Percentiles rank a stretch among this genome's conserved stretches.
phyloP scores from a whole-genome alignment of 2,888 invertebrate genomes.

The Pristionchus arcanus region DNA sequence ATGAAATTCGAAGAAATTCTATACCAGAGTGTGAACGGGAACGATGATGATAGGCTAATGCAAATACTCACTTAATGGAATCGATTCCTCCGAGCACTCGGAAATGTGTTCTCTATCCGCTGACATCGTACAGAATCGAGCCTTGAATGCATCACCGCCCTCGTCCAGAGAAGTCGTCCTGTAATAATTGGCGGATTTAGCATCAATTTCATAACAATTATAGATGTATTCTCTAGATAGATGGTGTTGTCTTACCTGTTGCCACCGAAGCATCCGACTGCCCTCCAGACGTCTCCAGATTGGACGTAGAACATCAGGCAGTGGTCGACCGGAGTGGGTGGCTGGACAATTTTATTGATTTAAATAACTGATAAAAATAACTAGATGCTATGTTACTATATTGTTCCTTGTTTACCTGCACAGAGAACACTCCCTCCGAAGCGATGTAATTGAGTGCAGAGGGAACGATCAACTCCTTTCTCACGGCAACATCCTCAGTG shows the following conservation, averaged over 20 bases:
- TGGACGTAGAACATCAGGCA: conserved; percentile 66
- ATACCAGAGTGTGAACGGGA: too few species aligned
- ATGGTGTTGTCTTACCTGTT: conserved; percentile 1
- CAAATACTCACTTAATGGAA: conserved; percentile 57
- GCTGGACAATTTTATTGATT: conserved; percentile 56
- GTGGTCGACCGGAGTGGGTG: conserved; percentile 62
- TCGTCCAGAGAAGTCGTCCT: conserved; percentile 58
- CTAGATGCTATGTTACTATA: not conserved
- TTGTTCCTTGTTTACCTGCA: conserved; percentile 59
- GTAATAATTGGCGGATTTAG: too few species aligned
- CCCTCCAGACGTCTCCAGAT: conserved; percentile 64
- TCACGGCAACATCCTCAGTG: conserved; percentile 71
- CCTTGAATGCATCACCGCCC: conserved; percentile 64
- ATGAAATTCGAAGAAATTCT: too few species aligned
- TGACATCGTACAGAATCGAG: conserved; percentile 62
- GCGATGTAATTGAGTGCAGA: conserved; percentile 57
- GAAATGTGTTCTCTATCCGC: conserved; percentile 50
- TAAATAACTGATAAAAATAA: not conserved
- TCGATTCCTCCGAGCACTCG: conserved; percentile 60
- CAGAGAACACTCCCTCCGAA: conserved; percentile 59
- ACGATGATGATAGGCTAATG: too few species aligned
- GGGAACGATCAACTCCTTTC: conserved; percentile 61
- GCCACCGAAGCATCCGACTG: conserved; percentile 60
- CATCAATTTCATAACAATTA: too few species aligned
- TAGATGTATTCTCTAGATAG: too few species aligned